phyloP scores from a whole-genome alignment of 2,113 vertebrate species.

The Pachypanchax playfairii region DNA sequence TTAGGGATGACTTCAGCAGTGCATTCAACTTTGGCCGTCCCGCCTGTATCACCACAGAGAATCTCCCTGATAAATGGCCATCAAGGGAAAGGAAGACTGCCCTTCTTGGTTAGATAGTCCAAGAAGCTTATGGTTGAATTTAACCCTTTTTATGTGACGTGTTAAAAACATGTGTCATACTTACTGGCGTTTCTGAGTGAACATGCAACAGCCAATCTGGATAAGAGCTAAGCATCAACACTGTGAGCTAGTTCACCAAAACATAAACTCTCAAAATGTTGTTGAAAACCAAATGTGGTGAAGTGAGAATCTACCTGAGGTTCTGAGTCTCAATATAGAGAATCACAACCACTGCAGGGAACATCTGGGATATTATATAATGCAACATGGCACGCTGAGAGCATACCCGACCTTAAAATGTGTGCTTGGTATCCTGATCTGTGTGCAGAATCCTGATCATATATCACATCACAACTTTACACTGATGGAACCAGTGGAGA shows the following conservation, averaged over 20 bases:
- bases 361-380: no score
- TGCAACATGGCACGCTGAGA: no score
- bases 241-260: background rate
- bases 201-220: background rate
- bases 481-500: no score
- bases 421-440: no score
- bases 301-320: no score
- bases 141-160: constrained; percentile 2
- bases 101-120: constrained; percentile 58
- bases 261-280: background rate
- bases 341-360: no score
- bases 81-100: constrained; percentile 49
- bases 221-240: background rate
- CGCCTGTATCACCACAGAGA: constrained; percentile 54
- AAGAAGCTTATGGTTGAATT: constrained; percentile 28
- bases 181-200: constrained; percentile 17
- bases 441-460: no score
- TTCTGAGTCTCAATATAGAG: no score
- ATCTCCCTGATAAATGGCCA: constrained; percentile 74
- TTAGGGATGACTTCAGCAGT: constrained; percentile 71
- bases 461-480: no score
- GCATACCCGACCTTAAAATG: no score
- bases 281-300: background rate
- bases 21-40: constrained; percentile 65
- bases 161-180: constrained; percentile 42